Base-by-base conservation (phyloP, 2,797 vertebrate genomes). In the Pangasius larnaudii region DNA sequence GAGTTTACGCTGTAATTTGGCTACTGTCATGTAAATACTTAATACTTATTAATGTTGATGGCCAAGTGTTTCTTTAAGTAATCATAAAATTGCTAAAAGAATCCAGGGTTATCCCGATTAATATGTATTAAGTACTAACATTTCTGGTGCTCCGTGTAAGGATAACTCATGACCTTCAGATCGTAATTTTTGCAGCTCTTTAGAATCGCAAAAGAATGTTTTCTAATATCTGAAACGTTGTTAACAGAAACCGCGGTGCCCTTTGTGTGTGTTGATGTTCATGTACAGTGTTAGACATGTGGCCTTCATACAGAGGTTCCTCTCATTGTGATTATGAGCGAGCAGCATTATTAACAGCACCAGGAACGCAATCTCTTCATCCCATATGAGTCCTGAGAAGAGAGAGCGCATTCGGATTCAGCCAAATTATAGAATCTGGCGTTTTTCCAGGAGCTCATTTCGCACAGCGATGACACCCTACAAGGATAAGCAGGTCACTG, bases 401-500 rank as follows among this genome's bases (percentile, higher is more conserved):
- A 84, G 49, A 4, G 36, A 82, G 33, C 58, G 24, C 84, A 36
- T 84, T 18, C 39, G 5, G 72, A 86, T 75, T 74, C 59, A 77
- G 65, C 53, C 72, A 71, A 86, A 85, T 86, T 61, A 36, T 69
- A 39, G 53, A 16, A 85, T 53, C 42, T 42, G 30, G 30, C 14
- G 6, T 80, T 72, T 80, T 63, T 87, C 84, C 86, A 85, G 84
- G 84, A 84, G 51, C 53, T 84, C 71, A 71, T 88, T 88, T 86
- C 59, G 16, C 84, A 83, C 30, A 8, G 77, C 59, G 19, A 83
- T 88, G 85, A 88, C 84, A 85, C 42, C 81, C 67, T 53, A 77
- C 85, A 71, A 87, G 83, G 86, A 89, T 81, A 86, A 86, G 80
- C 87, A 18, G 79, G 88, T 91, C 87, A 87, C 85, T 5, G 80